A percentile compares a stretch with the other conserved stretches of the same genome.
These are phyloP conservation scores for Mellivora capensis DNA, from an alignment of 2,113 vertebrate genomes.

Conservation along the genomic window DNA sequence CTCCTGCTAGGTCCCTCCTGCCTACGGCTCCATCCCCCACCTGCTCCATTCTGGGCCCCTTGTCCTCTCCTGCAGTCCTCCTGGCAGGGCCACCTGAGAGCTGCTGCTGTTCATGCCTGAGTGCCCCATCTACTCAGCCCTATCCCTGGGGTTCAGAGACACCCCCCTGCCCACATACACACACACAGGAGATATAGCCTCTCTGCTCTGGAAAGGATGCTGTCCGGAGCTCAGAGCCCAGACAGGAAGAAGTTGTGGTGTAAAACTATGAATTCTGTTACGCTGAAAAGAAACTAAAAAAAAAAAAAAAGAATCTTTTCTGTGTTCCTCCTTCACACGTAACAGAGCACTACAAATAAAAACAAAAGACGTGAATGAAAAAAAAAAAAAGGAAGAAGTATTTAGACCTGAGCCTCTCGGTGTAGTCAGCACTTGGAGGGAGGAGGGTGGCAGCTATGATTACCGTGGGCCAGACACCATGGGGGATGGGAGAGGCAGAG, in stretches of 20 bases:
- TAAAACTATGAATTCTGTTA: too few relatives aligned
- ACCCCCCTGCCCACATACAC: neutral
- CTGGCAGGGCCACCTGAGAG: too few relatives aligned
- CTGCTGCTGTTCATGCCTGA: fast-evolving
- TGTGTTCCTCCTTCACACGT: too few relatives aligned
- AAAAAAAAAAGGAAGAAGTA: neutral
- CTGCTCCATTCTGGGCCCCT: neutral
- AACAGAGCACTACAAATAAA: too few relatives aligned
- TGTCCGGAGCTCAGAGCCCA: neutral
- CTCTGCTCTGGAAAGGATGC: neutral
- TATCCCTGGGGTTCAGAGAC: neutral
- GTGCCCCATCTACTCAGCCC: neutral
- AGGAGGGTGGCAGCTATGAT: neutral
- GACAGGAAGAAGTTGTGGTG: neutral
- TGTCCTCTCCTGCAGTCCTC: neutral
- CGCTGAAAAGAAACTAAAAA: too few relatives aligned
- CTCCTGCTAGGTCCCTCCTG: neutral
- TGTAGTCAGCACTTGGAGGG: neutral
- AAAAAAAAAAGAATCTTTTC: too few relatives aligned
- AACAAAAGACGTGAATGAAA: too few relatives aligned
- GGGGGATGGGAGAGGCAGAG: neutral
- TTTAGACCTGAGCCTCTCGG: neutral
- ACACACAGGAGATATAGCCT: neutral
- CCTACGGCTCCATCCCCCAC: neutral
- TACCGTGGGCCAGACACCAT: neutral